Evolutionary conservation across 1,140 invertebrate genomes (phyloP), one percentile per base, ranked within the genome.

Genomic region (Cotesia vestalis): DNA sequence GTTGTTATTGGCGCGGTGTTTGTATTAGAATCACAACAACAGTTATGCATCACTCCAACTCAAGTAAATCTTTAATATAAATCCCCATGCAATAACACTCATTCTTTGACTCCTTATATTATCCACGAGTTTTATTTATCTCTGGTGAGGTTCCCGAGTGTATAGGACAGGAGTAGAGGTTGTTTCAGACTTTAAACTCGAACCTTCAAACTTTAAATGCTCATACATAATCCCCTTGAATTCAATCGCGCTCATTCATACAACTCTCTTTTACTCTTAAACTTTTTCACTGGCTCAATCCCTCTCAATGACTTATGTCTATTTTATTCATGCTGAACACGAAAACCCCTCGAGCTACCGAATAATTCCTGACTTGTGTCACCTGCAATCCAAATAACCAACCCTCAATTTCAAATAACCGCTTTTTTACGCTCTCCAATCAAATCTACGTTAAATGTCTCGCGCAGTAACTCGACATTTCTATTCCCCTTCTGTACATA

Each of bases 241-340:
- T 27, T 51, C 40, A 46, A 46, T 46, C 40, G 40, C 11, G 40
- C 40, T 46, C 40, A 46, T 46, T 46, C 40, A 46, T 46, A 46
- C 40, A 2, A 46, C 40, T 46, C 40, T 46, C 40, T 9, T 8
- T 46, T 11, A 46, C 40, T 40, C 38, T 8, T 9, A 8, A 5
- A 40, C 38, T 40, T 9, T 8, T 9, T 46, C 40, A 46, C 40
- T 46, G 6, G 9, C 11, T 35, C 53, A 17, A 34, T 11, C 51
- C 35, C 51, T n/a, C 6, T 52, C 17, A 55, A 55, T 67, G 66
- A 51, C 53, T 67, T 53, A 67, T 40, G 52, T 34, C 46, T 14
- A 67, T 46, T 67, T 67, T 67, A 67, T 67, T 67, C 52, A 67
- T 67, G 17, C 66, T n/a, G 35, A 51, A 51, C 66, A 67, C 66